Base-by-base conservation (phyloP, 2,888 invertebrate species). In the Spisula solida region DNA sequence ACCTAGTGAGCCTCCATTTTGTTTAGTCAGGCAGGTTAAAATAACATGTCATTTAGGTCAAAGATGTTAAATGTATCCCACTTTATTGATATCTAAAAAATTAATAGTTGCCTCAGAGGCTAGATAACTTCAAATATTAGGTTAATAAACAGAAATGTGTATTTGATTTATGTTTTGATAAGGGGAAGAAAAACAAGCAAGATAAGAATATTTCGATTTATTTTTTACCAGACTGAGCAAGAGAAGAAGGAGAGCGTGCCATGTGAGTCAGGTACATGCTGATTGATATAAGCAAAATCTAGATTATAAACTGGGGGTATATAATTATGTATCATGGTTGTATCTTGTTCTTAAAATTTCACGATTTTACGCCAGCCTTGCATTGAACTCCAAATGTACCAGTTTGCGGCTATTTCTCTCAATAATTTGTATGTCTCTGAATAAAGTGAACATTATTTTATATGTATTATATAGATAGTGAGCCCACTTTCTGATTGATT, bases 61-160 rank as follows among this genome's bases (percentile, higher is more conserved):
- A 75, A 75, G 34, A 34, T 75, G 31, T 75, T 75, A 16, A 41
- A 34, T 75, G 29, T 75, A 75, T 75, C 75, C 31, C 31, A 14
- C n/a, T 75, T 75, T 75, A 75, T 34, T 75, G 75, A 75, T 75
- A 75, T 25, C 25, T 25, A 25, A 75, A 75, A 31, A 75, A 25
- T 34, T 18, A 75, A 31, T 31, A 16, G 5, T 18, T 70, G 34
- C n/a, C 29, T 75, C 18, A 18, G 31, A 75, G 25, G 31, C 41
- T 75, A 34, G 34, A 75, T 75, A 75, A 75, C 34, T 75, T 75
- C 75, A 75, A 34, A 75, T 25, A 75, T 75, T 75, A 34, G 75
- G 75, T 75, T 75, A 75, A 75, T 75, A 75, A 75, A 75, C 75
- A 75, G 31, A 31, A 31, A 75, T 14, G 18, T 75, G 75, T 75